Evolutionary conservation across 2,888 invertebrate genomes (phyloP), one percentile per base, ranked within the genome.

Genomic region (Tupiocoris notatus): DNA sequence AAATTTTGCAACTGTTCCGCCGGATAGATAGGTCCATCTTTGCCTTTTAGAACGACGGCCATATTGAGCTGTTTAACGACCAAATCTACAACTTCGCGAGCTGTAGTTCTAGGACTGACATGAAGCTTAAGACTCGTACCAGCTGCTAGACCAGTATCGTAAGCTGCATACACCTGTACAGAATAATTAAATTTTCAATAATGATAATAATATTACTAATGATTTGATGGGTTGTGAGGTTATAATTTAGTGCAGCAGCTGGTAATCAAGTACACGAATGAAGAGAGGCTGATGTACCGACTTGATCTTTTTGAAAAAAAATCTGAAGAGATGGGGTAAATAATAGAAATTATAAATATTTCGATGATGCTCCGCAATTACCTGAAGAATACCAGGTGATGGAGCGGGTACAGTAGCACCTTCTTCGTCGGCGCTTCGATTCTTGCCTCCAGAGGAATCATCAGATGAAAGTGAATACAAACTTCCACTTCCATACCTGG

Each of bases 1-100:
- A 96, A 97, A 83, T 95, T 94, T 78, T 89, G 89, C 77, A 95
- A 85, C 83, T 93, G 91, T 73, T 94, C 94, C 1, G 91, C 89
- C 0, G 91, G 90, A 82, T 94, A 94, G 59, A 95, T 91, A 0
- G 96, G 96, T 0, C 93, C 94, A 59, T 91, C 89, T 83, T 92
- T 92, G 63, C 93, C 92, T 84, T 94, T 95, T 20, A 94, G 86
- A 18, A 93, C 90, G 71, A 94, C 93, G 16, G 95, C 95, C 91
- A 95, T 94, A 83, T 97, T 97, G 61, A 98, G 87, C 84, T 98
- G 97, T 83, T 95, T 94, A 73, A 98, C 94, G 21, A 98, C 96
- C 79, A 98, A 87, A 85, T 96, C 94, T 79, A 98, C 94, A 73
- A 98, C 96, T 85, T 98, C 98, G 17, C 95, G 88, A 0, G 97